Evolutionary conservation across 2,888 invertebrate genomes (phyloP).

Genomic region (Plagiodera versicolora): DNA sequence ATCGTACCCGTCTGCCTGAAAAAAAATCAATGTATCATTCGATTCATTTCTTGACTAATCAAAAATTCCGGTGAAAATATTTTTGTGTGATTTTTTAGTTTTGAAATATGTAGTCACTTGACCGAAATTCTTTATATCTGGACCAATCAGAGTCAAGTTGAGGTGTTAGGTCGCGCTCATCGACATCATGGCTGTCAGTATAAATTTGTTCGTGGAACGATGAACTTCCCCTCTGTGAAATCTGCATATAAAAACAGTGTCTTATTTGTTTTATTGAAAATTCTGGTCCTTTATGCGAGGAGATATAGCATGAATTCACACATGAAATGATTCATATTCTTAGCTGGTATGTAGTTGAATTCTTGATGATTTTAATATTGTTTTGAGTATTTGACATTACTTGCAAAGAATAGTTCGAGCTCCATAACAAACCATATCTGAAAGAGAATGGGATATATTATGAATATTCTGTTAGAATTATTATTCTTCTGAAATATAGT

Average conservation of each 20-base stretch:
- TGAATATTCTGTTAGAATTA: not conserved
- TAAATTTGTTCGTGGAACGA: conserved; percentile 89
- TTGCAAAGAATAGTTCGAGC: not conserved
- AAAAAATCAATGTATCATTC: no score
- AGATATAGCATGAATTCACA: conserved; percentile 48
- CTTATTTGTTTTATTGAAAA: conserved; percentile 45
- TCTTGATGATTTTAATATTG: not conserved
- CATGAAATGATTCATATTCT: conserved; percentile 38
- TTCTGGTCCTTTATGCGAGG: conserved; percentile 40
- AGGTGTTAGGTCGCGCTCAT: conserved; percentile 82
- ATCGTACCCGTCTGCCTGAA: no score
- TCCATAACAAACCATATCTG: not conserved
- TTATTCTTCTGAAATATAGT: not conserved
- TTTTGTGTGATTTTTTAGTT: not conserved
- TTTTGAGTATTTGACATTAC: not conserved
- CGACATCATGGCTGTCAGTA: conserved; percentile 96
- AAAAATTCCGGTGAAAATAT: not conserved
- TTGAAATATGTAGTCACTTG: conserved; percentile 5
- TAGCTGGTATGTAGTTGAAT: conserved; percentile 36
- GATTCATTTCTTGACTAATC: no score
- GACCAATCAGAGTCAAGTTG: conserved; percentile 68
- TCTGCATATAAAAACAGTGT: conserved; percentile 49
- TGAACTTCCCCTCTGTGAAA: conserved; percentile 80
- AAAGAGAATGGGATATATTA: not conserved
- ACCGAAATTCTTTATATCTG: conserved; percentile 36